A percentile compares a stretch with the other conserved stretches of the same genome.
These are phyloP conservation scores for Hypsibius dujardini DNA, from an alignment of 1,140 invertebrate genomes.

Conservation along the genomic window DNA sequence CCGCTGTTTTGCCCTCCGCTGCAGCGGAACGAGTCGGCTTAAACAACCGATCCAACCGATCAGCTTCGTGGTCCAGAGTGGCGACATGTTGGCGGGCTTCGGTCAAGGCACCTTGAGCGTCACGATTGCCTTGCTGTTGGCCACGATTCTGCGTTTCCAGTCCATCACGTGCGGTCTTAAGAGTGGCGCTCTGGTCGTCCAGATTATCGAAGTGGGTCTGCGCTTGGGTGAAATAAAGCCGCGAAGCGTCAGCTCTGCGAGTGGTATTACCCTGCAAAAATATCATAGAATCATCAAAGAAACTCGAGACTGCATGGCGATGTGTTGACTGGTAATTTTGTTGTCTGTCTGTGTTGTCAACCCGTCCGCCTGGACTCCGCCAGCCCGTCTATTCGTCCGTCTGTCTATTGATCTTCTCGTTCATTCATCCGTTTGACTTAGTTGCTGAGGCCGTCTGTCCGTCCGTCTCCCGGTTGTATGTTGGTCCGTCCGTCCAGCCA, in stretches of 20 bases:
- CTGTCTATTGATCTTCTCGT: no score
- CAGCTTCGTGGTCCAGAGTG: slow-evolving; percentile 16
- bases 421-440: no score
- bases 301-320: no score
- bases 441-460: background rate
- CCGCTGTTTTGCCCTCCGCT: slow-evolving; percentile 58
- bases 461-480: background rate
- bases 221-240: background rate
- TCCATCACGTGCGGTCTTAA: background rate
- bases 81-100: background rate
- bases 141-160: background rate
- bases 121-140: background rate
- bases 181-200: background rate
- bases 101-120: background rate
- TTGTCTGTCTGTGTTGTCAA: no score
- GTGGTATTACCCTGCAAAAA: no score
- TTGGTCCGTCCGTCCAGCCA: no score
- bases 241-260: background rate
- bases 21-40: slow-evolving; percentile 41
- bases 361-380: no score
- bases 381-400: no score
- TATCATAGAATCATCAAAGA: no score
- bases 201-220: background rate
- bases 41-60: slow-evolving; percentile 32
- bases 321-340: no score